These are phyloP conservation scores for Dendrolimus punctatus DNA, from an alignment of 1,140 invertebrate species.

Conservation along the genomic window DNA sequence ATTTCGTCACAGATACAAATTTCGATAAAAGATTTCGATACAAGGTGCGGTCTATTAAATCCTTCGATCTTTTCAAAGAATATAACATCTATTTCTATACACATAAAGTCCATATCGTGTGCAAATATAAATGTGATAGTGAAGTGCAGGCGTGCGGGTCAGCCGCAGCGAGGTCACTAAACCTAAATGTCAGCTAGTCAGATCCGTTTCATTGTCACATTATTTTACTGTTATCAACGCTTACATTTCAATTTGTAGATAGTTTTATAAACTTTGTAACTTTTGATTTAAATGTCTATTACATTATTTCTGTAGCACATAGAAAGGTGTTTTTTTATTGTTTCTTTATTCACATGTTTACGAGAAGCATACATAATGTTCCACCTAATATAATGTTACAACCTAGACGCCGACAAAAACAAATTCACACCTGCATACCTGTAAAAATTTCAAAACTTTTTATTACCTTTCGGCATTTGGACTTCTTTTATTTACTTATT, in stretches of 20 bases:
- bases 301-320: too few relatives aligned
- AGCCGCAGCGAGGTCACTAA: constrained; percentile 46
- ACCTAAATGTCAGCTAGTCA: constrained; percentile 54
- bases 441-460: too few relatives aligned
- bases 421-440: too few relatives aligned
- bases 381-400: too few relatives aligned
- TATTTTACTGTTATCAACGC: constrained; percentile 16
- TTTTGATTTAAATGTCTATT: too few relatives aligned
- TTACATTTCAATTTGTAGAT: not conserved
- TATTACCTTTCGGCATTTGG: too few relatives aligned
- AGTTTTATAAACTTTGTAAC: too few relatives aligned
- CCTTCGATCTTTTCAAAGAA: constrained; percentile 10
- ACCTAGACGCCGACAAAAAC: too few relatives aligned
- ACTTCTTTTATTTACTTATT: too few relatives aligned
- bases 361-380: too few relatives aligned
- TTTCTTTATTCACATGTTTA: too few relatives aligned
- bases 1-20: constrained; percentile 49
- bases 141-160: constrained; percentile 43
- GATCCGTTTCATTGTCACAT: constrained; percentile 45
- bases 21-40: constrained; percentile 29
- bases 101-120: constrained; percentile 17
- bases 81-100: constrained; percentile 21
- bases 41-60: constrained; percentile 22
- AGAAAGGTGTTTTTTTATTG: too few relatives aligned
- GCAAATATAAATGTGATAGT: constrained; percentile 22